A percentile compares a stretch with the other conserved stretches of the same genome.
Conservation (phyloP, 2,113 vertebrate species). For the Fulica atra region DNA sequence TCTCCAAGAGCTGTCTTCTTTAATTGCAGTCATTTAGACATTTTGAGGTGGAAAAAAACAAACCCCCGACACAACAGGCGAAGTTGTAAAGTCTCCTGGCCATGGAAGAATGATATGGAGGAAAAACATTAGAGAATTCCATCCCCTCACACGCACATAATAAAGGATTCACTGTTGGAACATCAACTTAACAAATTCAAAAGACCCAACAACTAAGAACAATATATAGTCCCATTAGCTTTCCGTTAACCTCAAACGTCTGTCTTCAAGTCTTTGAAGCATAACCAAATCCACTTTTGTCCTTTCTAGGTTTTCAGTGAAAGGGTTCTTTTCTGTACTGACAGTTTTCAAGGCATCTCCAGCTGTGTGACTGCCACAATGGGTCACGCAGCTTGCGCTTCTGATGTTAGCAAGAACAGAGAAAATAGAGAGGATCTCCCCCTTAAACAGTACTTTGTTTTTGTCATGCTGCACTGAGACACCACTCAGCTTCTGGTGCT, state of each 20-base stretch:
- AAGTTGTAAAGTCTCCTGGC: neutral
- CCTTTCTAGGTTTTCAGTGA: neutral
- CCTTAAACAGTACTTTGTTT: neutral
- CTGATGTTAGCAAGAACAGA: neutral
- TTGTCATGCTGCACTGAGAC: neutral
- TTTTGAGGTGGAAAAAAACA: accelerated
- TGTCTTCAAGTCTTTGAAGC: neutral
- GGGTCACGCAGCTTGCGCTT: neutral
- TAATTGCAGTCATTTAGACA: neutral
- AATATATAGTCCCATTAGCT: neutral
- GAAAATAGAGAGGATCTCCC: neutral
- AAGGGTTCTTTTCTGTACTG: neutral
- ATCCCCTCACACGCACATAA: accelerated
- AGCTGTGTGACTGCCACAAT: neutral
- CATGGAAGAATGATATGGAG: neutral
- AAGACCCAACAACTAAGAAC: neutral
- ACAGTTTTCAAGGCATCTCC: neutral
- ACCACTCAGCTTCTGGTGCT: neutral
- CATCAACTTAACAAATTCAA: neutral
- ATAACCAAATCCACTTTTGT: neutral
- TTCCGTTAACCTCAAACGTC: accelerated
- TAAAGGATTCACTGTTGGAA: neutral
- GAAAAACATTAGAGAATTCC: neutral
- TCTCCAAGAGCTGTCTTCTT: neutral
- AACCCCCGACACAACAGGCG: neutral